Evolutionary conservation across 2,888 invertebrate genomes (phyloP).

Genomic region (Cyclophora albipunctata): DNA sequence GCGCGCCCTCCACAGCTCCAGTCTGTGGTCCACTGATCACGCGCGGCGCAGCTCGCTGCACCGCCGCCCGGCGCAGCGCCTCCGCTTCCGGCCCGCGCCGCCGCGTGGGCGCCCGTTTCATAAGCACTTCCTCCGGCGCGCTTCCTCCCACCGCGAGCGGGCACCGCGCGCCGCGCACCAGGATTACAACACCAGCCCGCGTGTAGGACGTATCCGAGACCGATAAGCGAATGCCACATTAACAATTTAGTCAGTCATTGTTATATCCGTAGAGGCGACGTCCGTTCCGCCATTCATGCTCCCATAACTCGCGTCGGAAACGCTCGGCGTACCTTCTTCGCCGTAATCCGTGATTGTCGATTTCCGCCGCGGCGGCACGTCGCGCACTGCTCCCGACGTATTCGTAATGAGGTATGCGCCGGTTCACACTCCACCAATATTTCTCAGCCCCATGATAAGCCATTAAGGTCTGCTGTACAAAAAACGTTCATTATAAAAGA

Average conservation of each 20-base stretch:
- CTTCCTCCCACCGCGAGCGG: slow-evolving; percentile 47
- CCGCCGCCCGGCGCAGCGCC: slow-evolving; percentile 29
- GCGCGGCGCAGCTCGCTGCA: slow-evolving; percentile 35
- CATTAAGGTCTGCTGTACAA: slow-evolving; percentile 64
- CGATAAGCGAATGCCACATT: slow-evolving; percentile 40
- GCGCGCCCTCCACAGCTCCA: slow-evolving; percentile 40
- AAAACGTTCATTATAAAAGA: slow-evolving; percentile 70
- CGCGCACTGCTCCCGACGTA: slow-evolving; percentile 2
- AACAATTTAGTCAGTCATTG: slow-evolving; percentile 44
- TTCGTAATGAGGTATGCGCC: slow-evolving; percentile 16
- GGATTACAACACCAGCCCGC: slow-evolving; percentile 32
- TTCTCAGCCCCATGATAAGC: slow-evolving; percentile 62
- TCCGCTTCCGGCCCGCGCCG: slow-evolving; percentile 47
- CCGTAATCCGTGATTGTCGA: slow-evolving; percentile 34
- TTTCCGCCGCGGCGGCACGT: slow-evolving; percentile 23
- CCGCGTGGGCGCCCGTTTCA: slow-evolving; percentile 59
- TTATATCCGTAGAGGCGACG: slow-evolving; percentile 38
- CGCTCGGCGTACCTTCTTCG: slow-evolving; percentile 33
- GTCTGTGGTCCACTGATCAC: slow-evolving; percentile 41
- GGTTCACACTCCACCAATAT: slow-evolving; percentile 33
- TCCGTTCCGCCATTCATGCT: slow-evolving; percentile 36
- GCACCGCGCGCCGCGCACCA: slow-evolving; percentile 20
- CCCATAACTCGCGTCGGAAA: slow-evolving; percentile 33
- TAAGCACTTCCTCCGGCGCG: slow-evolving; percentile 58
- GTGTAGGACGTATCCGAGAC: slow-evolving; percentile 41